Conservation (phyloP, 2,888 invertebrate genomes). For the Clivina fossor region DNA sequence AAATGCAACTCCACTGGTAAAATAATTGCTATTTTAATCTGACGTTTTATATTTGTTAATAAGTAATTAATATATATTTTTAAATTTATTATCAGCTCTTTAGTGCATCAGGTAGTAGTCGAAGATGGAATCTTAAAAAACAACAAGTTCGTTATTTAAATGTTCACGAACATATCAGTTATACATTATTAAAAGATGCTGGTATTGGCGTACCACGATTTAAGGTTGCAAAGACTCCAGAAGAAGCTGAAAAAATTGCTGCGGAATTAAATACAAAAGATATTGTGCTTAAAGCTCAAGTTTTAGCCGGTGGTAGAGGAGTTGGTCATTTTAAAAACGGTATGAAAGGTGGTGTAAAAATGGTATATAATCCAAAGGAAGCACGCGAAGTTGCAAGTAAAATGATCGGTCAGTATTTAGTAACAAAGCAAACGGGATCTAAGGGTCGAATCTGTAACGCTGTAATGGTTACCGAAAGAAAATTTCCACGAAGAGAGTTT, state of each 20-base stretch:
- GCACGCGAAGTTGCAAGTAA: constrained; percentile 78
- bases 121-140: constrained; percentile 48
- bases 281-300: constrained; percentile 85
- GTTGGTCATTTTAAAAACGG: constrained; percentile 92
- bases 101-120: neutral
- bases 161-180: constrained; percentile 94
- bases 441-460: constrained; percentile 89
- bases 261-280: constrained; percentile 74
- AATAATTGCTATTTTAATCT: constrained; percentile 42
- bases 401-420: constrained; percentile 88
- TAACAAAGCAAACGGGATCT: constrained; percentile 96
- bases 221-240: constrained; percentile 79
- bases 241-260: constrained; percentile 82
- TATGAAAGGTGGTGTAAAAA: constrained; percentile 91
- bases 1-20: constrained; percentile 74
- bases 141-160: constrained; percentile 80
- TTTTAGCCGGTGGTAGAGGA: constrained; percentile 91
- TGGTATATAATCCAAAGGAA: constrained; percentile 83
- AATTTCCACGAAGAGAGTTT: constrained; percentile 95
- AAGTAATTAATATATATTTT: neutral
- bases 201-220: constrained; percentile 91
- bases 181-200: constrained; percentile 79
- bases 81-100: neutral
- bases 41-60: constrained; percentile 4
- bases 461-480: constrained; percentile 95